Evolutionary conservation across 2,113 vertebrate genomes (phyloP).

Genomic region (Cottus gobio): DNA sequence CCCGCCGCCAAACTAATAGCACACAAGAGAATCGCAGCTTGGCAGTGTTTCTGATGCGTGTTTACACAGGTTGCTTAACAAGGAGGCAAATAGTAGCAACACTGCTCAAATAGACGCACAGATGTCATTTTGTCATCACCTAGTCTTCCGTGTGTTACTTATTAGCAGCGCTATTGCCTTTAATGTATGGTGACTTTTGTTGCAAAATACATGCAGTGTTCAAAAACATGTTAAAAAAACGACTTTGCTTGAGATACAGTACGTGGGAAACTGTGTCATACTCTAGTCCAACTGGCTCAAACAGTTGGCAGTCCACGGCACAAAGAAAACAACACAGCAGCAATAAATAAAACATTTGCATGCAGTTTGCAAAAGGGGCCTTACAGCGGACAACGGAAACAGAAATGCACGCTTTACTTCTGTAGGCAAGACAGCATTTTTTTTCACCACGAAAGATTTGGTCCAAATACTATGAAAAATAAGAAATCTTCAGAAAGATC

Average conservation of each 20-base stretch:
- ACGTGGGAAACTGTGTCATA: neutral
- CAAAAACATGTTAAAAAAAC: neutral
- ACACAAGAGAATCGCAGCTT: constrained; percentile 49
- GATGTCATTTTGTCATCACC: constrained; percentile 20
- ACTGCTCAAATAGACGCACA: constrained; percentile 6
- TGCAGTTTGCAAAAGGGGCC: too few relatives aligned
- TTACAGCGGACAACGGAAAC: neutral
- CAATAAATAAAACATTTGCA: neutral
- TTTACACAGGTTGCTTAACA: constrained; percentile 35
- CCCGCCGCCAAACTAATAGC: constrained; percentile 45
- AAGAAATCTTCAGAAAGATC: neutral
- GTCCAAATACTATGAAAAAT: neutral
- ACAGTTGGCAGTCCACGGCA: neutral
- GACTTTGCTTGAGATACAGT: neutral
- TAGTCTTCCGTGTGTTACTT: neutral
- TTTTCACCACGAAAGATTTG: neutral
- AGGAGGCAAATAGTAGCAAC: constrained; percentile 11
- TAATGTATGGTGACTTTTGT: neutral
- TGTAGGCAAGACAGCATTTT: neutral
- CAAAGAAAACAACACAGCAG: neutral
- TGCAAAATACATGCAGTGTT: neutral
- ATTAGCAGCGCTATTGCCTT: neutral
- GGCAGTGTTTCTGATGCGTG: constrained; percentile 34
- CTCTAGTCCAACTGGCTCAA: neutral
- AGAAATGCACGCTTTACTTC: too few relatives aligned